Evolutionary conservation across 2,888 invertebrate species (phyloP).

Genomic region (Syritta pipiens): DNA sequence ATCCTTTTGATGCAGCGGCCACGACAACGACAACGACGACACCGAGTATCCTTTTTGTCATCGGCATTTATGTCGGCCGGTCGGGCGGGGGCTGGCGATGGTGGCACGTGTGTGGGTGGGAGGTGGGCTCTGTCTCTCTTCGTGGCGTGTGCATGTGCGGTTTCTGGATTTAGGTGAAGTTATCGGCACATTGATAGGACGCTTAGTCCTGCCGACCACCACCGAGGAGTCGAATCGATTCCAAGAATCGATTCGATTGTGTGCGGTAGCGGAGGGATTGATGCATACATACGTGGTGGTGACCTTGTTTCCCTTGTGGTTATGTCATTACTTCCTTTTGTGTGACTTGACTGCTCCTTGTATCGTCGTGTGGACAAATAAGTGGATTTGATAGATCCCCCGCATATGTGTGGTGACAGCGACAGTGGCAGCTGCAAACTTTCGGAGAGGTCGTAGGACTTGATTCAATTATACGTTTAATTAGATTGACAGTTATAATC

Average conservation of each 20-base stretch:
- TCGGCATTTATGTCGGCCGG: conserved; percentile 28
- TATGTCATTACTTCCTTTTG: background rate
- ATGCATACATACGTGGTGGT: background rate
- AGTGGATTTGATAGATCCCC: no score
- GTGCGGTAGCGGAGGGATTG: background rate
- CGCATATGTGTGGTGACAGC: no score
- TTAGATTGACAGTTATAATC: no score
- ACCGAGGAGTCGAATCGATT: conserved; percentile 20
- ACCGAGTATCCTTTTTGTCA: conserved; percentile 58
- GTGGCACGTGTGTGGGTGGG: conserved; percentile 1
- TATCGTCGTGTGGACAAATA: no score
- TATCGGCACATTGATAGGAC: conserved; percentile 2
- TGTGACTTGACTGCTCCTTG: background rate
- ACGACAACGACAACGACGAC: no score
- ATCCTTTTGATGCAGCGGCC: conserved; percentile 62
- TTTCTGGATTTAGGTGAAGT: conserved; percentile 5
- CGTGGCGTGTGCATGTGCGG: background rate
- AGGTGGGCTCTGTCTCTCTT: no score
- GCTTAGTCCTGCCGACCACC: background rate
- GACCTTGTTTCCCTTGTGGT: conserved; percentile 17
- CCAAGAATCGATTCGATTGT: conserved; percentile 21
- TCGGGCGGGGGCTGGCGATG: no score
- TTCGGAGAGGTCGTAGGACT: no score
- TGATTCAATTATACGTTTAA: no score
- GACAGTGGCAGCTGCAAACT: no score